Percentiles rank a stretch among this genome's conserved stretches.
These are phyloP conservation scores for Vulpes ferrilata DNA, from an alignment of 2,113 vertebrate species.

Conservation along the genomic window DNA sequence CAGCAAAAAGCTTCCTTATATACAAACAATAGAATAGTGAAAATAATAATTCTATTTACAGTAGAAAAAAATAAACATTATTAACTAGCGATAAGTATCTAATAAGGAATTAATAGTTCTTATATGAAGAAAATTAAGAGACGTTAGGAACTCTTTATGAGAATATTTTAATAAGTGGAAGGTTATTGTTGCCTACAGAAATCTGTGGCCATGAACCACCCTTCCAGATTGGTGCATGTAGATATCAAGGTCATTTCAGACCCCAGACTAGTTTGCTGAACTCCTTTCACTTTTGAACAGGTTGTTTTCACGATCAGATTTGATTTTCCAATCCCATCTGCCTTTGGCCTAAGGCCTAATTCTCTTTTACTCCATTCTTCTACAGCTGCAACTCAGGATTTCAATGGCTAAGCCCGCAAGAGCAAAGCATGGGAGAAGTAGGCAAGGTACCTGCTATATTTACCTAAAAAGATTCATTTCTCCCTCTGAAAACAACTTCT, in stretches of 20 bases:
- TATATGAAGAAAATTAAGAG: background rate
- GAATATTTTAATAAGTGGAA: background rate
- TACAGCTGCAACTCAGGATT: background rate
- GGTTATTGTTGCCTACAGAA: background rate
- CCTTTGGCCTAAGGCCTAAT: background rate
- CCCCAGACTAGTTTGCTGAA: background rate
- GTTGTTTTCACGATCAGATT: background rate
- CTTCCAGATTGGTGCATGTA: background rate
- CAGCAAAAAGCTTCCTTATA: background rate
- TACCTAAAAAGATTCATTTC: background rate
- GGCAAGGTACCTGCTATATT: background rate
- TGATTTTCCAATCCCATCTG: background rate
- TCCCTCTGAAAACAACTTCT: background rate
- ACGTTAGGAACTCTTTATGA: background rate
- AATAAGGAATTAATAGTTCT: background rate
- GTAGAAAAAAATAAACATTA: background rate
- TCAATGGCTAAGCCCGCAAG: background rate
- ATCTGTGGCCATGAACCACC: fast-evolving
- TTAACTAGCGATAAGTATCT: background rate
- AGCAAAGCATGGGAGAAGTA: background rate
- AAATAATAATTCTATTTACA: background rate
- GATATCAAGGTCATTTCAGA: background rate
- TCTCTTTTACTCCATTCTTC: background rate
- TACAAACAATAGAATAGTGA: background rate
- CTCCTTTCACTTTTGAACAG: background rate